Evolutionary conservation across 2,888 invertebrate species (phyloP), one percentile per base, ranked within the genome.

Genomic region (Sinopyrophorus schimmeli): DNA sequence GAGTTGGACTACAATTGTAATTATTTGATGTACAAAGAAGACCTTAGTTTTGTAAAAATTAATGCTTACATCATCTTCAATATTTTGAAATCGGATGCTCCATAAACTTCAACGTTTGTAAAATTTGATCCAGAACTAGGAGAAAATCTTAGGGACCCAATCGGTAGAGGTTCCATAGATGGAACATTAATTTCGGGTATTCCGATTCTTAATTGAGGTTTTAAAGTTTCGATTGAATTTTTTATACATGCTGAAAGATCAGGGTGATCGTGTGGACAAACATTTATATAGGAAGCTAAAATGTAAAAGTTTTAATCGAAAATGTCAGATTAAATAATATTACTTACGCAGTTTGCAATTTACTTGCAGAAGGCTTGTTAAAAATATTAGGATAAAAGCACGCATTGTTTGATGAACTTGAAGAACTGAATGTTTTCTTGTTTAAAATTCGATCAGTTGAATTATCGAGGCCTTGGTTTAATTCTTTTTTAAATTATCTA

Each of bases 51-150:
- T 12, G n/a, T n/a, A n/a, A n/a, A n/a, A n/a, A n/a, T n/a, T n/a
- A n/a, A n/a, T n/a, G n/a, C n/a, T 10, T 62, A 82, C 83, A 76
- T 80, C 5, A 83, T 65, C 60, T 79, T 77, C 51, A 78, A 69
- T 12, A 83, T 77, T 60, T 80, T 75, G 64, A 82, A 83, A 60
- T 77, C 73, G 54, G 81, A 79, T 1, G 81, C 78, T 3, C 83
- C 83, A 52, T 76, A 74, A 7, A 83, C 81, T 59, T 78, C 1
- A 23, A 34, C n/a, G 11, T 42, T 3, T 11, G 31, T 26, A 9
- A 42, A 3, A 17, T 26, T 14, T 2, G 26, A 69, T 62, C 9
- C 67, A 12, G 80, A 63, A 60, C n/a, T 57, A 0, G 80, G 79
- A 1, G 82, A 82, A 2, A 81, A 74, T 0, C 79, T 76, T 42